A percentile compares a stretch with the other conserved stretches of the same genome.
Evolutionary conservation across 2,888 invertebrate genomes (phyloP).

Genomic region (Catonia carolina): DNA sequence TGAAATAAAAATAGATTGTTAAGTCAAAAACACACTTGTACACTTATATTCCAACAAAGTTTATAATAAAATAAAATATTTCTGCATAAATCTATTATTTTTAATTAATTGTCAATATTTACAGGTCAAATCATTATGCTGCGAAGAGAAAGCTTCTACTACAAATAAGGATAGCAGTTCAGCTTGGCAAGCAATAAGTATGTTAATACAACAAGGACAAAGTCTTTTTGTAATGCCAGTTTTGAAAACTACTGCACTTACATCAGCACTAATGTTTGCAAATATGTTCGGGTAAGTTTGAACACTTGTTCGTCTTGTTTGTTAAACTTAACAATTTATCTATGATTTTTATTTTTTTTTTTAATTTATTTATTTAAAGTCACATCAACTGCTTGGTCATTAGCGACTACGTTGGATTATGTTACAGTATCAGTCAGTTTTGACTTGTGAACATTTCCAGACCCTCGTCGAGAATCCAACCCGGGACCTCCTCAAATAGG

Average conservation of each 20-base stretch:
- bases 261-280: conserved; percentile 56
- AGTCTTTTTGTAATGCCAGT: conserved; percentile 51
- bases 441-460: no score
- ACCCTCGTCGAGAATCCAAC: no score
- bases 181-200: conserved; percentile 19
- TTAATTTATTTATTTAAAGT: conserved; percentile 7
- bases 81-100: no score
- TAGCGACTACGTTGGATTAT: no score
- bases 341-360: not conserved
- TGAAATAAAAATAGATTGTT: conserved; percentile 9
- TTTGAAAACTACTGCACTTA: conserved; percentile 49
- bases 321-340: no score
- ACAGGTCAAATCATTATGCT: conserved; percentile 27
- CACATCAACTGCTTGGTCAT: no score
- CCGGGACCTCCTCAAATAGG: no score
- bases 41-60: no score
- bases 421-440: no score
- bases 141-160: conserved; percentile 21
- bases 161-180: conserved; percentile 18
- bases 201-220: conserved; percentile 45
- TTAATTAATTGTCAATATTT: no score
- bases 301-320: no score
- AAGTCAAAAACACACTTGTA: not conserved
- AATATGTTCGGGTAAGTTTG: conserved; percentile 61
- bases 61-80: no score